Conservation (phyloP, 2,797 vertebrate genomes). For the Prunella strophiata region DNA sequence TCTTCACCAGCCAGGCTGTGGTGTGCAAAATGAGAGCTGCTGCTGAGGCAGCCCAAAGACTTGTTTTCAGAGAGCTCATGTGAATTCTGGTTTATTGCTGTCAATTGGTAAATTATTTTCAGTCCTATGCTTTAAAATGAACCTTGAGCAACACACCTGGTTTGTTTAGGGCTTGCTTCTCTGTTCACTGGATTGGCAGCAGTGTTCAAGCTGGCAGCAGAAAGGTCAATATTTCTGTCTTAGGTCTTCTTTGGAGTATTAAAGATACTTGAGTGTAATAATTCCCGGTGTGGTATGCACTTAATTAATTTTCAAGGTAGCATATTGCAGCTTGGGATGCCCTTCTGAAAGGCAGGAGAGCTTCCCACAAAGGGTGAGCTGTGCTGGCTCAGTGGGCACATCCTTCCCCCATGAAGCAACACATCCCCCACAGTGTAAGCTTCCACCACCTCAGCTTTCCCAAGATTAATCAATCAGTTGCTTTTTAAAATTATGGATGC, state of each 20-base stretch:
- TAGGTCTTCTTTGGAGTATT: not conserved
- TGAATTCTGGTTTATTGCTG: not conserved
- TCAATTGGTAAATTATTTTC: not conserved
- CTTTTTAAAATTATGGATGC: slow-evolving; percentile 28
- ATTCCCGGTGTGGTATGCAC: not conserved
- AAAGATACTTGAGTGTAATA: not conserved
- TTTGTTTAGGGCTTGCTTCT: not conserved
- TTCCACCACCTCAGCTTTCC: slow-evolving; percentile 23
- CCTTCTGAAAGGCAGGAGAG: not conserved
- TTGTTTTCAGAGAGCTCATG: not conserved
- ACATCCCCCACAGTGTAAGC: not conserved
- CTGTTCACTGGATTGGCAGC: not conserved
- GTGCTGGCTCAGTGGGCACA: not conserved
- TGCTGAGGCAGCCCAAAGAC: not conserved
- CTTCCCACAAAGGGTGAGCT: not conserved
- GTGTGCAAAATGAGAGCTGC: not conserved
- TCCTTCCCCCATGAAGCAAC: not conserved
- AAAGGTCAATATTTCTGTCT: not conserved
- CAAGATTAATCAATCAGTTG: slow-evolving; percentile 49
- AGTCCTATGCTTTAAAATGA: not conserved
- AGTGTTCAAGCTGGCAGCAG: not conserved
- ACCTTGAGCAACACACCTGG: not conserved
- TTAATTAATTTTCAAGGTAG: not conserved
- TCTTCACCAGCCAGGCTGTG: not conserved
- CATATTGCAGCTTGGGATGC: not conserved